These are phyloP conservation scores for Channa maculata DNA, from an alignment of 2,113 vertebrate genomes.

Conservation along the genomic window DNA sequence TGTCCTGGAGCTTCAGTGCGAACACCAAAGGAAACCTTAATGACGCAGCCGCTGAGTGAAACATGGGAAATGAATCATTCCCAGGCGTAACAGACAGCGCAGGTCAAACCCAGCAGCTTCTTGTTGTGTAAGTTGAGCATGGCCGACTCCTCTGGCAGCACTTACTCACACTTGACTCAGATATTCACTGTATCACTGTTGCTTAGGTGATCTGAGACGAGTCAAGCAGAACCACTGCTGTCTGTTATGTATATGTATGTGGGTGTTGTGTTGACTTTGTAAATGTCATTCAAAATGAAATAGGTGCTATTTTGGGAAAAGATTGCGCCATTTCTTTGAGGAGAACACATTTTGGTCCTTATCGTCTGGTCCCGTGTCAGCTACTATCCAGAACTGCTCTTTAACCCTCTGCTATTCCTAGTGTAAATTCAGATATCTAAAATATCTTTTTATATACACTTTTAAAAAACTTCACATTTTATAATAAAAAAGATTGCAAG, in stretches of 20 bases:
- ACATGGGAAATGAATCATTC: constrained; percentile 47
- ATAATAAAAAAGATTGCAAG: too few relatives aligned
- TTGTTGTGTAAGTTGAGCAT: background rate
- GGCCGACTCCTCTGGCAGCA: constrained; percentile 4
- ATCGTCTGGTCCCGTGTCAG: too few relatives aligned
- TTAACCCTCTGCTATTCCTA: too few relatives aligned
- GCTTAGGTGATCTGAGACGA: constrained; percentile 1
- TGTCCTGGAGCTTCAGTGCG: constrained; percentile 8
- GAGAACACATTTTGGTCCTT: constrained; percentile 8
- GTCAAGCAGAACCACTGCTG: background rate
- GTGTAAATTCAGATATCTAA: too few relatives aligned
- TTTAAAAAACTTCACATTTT: too few relatives aligned
- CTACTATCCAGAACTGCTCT: too few relatives aligned
- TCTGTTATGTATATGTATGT: background rate
- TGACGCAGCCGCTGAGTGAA: constrained; percentile 48
- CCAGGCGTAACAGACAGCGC: constrained; percentile 1
- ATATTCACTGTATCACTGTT: background rate
- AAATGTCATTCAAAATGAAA: constrained; percentile 10
- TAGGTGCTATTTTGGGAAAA: constrained; percentile 3
- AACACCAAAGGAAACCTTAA: constrained; percentile 6
- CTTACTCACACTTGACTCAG: constrained; percentile 20
- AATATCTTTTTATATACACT: too few relatives aligned
- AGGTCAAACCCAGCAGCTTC: constrained; percentile 27
- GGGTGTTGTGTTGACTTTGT: background rate
- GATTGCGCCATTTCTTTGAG: background rate